phyloP scores from a whole-genome alignment of 2,113 vertebrate genomes.

The Prietella phreatophila region DNA sequence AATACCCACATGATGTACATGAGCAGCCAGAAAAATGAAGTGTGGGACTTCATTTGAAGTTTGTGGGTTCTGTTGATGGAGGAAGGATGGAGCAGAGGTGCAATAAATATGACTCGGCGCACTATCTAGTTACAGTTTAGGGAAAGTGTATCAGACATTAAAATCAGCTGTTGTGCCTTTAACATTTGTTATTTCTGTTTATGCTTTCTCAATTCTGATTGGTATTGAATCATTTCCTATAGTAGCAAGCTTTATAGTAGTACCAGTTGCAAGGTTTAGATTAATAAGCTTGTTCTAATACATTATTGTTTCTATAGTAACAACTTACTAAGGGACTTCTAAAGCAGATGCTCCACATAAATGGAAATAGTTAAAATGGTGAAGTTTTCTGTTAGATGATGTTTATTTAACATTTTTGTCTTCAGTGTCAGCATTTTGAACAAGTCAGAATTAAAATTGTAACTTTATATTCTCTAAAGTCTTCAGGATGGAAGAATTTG shows the following conservation, averaged over 20 bases:
- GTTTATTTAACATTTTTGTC: neutral
- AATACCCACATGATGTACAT: neutral
- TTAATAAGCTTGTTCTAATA: neutral
- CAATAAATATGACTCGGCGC: constrained; percentile 10
- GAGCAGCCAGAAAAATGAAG: constrained; percentile 13
- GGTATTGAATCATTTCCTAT: neutral
- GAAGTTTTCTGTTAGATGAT: neutral
- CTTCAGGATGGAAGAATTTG: neutral
- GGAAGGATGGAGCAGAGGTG: neutral
- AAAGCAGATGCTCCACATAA: neutral
- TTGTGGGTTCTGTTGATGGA: constrained; percentile 7
- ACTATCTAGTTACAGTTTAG: neutral
- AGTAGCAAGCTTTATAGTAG: neutral
- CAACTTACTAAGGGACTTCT: neutral
- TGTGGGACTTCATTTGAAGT: constrained; percentile 14
- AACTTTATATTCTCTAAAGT: neutral
- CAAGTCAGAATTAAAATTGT: neutral
- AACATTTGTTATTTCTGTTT: neutral
- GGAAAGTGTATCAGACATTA: neutral
- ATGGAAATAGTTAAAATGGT: neutral
- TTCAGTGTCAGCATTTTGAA: neutral
- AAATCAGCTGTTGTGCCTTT: neutral
- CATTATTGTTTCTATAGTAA: neutral
- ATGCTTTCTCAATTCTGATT: neutral
- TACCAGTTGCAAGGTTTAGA: neutral